Base-by-base conservation (phyloP, 1,140 invertebrate species). In the Mercenaria mercenaria region DNA sequence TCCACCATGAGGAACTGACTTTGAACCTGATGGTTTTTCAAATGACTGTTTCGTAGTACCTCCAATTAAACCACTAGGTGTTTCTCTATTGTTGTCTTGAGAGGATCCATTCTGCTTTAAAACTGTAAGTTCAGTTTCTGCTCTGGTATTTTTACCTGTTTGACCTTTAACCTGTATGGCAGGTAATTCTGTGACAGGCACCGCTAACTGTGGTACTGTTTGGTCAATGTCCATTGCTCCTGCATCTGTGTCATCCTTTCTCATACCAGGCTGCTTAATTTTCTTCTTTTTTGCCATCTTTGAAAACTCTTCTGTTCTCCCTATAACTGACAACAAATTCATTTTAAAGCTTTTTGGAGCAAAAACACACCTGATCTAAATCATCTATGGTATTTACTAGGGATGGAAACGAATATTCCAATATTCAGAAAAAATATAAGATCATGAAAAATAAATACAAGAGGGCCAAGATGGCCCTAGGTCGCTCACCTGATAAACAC, bases 211-310 rank as follows among this genome's bases (percentile, higher is more conserved):
- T 26, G 29, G 29, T 26, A 29, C 74, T 23, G 43, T 15, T 23
- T 47, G 41, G 10, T 50, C 74, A 4, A 26, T 32, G 2, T 77
- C 37, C 10, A 29, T 26, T 11, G n/a, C 26, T 18, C 4, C 74
- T 52, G 26, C n/a, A 32, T 79, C 76, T 59, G 26, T 20, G 29
- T 23, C 76, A 59, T 79, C 47, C n/a, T 23, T 76, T 13, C 20
- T 79, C 18, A 20, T 3, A 34, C 43, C 43, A 20, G 47, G 23
- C 32, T 79, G 76, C 23, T 79, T 79, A 47, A 79, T 29, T 26
- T 50, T 47, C 18, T 79, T 79, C 32, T 79, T 79, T 37, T 79
- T 79, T 20, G 29, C 76, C 76, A 79, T 79, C 26, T 3, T 29
- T 41, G 34, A 72, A 37, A 18, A 72, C 43, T 72, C 61, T 8